Percentiles rank a stretch among this genome's conserved stretches.
These are phyloP conservation scores for Cryptoblepharus egeriae DNA, from an alignment of 2,797 vertebrate genomes.

Conservation along the genomic window DNA sequence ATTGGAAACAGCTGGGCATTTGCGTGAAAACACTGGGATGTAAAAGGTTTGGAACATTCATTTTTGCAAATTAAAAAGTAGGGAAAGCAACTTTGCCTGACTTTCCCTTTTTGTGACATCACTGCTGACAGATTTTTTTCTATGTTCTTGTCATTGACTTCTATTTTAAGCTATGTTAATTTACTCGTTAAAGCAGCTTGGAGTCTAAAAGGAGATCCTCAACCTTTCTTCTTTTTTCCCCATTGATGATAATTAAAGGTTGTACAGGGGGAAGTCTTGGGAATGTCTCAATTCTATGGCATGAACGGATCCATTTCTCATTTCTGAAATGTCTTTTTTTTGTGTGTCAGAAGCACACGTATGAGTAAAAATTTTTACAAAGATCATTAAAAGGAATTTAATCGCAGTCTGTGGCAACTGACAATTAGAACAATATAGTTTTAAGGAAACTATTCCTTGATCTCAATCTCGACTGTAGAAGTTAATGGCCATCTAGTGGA, in stretches of 20 bases:
- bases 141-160: slow-evolving; percentile 28
- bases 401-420: too few relatives aligned
- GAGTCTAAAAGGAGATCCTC: neutral
- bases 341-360: too few relatives aligned
- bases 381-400: too few relatives aligned
- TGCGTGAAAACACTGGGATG: slow-evolving; percentile 44
- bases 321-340: too few relatives aligned
- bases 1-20: slow-evolving; percentile 67
- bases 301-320: neutral
- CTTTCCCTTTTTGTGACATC: slow-evolving; percentile 34
- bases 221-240: neutral
- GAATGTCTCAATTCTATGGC: neutral
- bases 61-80: slow-evolving; percentile 45
- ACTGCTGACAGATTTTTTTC: slow-evolving; percentile 40
- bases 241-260: neutral
- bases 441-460: too few relatives aligned
- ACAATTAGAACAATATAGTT: too few relatives aligned
- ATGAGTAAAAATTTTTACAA: too few relatives aligned
- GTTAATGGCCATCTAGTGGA: too few relatives aligned
- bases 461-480: too few relatives aligned
- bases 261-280: neutral
- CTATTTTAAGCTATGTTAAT: slow-evolving; percentile 7
- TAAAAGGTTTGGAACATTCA: slow-evolving; percentile 37
- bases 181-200: neutral
- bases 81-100: slow-evolving; percentile 29